Evolutionary conservation across 37 sponge, comb jelly and placozoan genomes (phyloP), one percentile per base, ranked within the genome.

Genomic region (Eunapius fragilis): DNA sequence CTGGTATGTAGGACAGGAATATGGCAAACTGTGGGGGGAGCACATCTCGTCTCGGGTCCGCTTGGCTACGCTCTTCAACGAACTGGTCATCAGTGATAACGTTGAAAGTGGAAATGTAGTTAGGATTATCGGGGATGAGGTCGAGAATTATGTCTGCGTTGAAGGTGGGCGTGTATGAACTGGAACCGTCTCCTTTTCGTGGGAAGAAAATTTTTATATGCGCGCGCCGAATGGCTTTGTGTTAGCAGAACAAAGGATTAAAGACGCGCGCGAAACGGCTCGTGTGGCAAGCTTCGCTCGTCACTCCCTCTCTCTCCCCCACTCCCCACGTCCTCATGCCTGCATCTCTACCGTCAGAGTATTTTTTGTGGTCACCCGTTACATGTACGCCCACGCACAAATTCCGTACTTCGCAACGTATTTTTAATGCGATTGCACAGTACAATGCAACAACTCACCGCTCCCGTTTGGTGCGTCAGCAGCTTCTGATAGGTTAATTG

Each of bases 1-100:
- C 36, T 24, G 91, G 91, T n/a, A 77, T 75, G 91, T 86, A 91
- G 13, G 87, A 70, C 41, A 91, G 72, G n/a, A 79, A 82, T 50
- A 91, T 30, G 32, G 86, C 34, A 58, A 91, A 91, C 23, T 77
- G 37, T 0, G 82, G 82, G 24, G 91, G 91, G 0, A 91, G 83
- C 33, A 70, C 47, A 12, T 31, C 58, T 1, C 58, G 58, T 2
- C 58, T 4, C 14, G 58, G 58, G 19, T 58, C 58, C 58, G 58
- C 19, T 17, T 58, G 58, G 22, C 58, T 58, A 12, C 17, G 58
- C 14, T 58, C 58, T 19, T 12, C 14, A 19, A 19, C 58, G 58
- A 58, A 58, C 58, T 58, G 58, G 17, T 10, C 58, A 19, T 58
- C 58, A 58, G 58, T 58, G 58, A 58, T 58, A 13, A 58, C 58